Conservation (phyloP, 2,888 invertebrate genomes). For the Cheilosia soror region DNA sequence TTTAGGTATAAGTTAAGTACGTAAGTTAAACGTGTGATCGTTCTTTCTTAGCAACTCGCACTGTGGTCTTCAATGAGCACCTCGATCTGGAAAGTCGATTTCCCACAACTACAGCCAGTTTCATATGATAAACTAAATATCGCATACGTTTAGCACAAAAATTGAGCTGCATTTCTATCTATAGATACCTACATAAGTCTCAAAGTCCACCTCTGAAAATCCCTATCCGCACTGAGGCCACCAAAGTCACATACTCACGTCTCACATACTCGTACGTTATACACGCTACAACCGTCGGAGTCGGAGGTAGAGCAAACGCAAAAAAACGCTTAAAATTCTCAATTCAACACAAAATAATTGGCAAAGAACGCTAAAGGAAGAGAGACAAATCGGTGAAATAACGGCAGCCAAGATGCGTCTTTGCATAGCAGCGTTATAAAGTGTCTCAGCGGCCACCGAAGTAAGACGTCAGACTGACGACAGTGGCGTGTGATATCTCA, state of each 20-base stretch:
- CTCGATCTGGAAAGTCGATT: too few relatives aligned
- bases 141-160: conserved; percentile 3
- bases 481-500: conserved; percentile 55
- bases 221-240: background rate
- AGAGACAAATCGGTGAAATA: conserved; percentile 72
- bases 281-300: too few relatives aligned
- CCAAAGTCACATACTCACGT: conserved; percentile 1
- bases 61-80: too few relatives aligned
- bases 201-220: conserved; percentile 27
- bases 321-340: conserved; percentile 60
- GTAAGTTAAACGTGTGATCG: too few relatives aligned
- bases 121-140: background rate
- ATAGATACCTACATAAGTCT: background rate
- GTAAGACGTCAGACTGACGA: conserved; percentile 70
- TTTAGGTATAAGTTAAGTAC: too few relatives aligned
- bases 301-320: background rate
- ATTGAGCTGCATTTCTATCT: conserved; percentile 1
- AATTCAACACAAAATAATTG: conserved; percentile 66
- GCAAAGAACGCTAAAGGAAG: conserved; percentile 51
- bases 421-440: conserved; percentile 65
- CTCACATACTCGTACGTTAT: too few relatives aligned
- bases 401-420: conserved; percentile 72
- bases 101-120: background rate
- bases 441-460: conserved; percentile 42
- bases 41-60: too few relatives aligned